Base-by-base conservation (phyloP, 2,113 vertebrate genomes). In the Etheostoma spectabile region DNA sequence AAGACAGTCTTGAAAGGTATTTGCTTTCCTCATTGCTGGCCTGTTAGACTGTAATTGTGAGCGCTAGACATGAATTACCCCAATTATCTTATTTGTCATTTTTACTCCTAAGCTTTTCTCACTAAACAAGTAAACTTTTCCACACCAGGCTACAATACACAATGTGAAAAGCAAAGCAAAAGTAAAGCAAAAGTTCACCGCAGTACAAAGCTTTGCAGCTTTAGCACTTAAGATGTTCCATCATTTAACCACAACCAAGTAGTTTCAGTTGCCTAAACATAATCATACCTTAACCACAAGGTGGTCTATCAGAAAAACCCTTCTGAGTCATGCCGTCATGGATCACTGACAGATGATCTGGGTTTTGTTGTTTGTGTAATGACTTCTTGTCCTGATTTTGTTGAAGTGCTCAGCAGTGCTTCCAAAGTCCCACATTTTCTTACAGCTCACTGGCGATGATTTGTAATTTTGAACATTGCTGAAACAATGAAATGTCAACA, bases 51-150 rank as follows among this genome's bases (percentile, higher is more conserved):
- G 71, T 84, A 89, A 89, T 89, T 85, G 71, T 51, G 38, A 74
- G 45, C 79, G 68, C 71, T 51, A 79, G 63, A 74, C 71, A 80
- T 82, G 77, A 79, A 67, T 74, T 79, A 70, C 55, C 68, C 60
- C 79, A 76, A 60, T 82, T 53, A 81, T 89, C 83, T 67, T 64
- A 67, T 84, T 71, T 91, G 80, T 86, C 83, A 68, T 62, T 87
- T 81, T 65, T 74, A 77, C 73, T 65, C 21, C 53, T 63, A 70
- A 67, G 30, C 53, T 72, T 72, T 86, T 72, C 48, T 63, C 35
- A 53, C 46, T 64, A 65, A 84, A 59, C 61, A 66, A 61, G 56
- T 80, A 22, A 27, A 84, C 75, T 64, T 79, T 74, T 85, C 69
- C 38, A 56, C 48, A 67, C 16, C 27, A 48, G 55, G 22, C 30